phyloP scores from a whole-genome alignment of 2,113 vertebrate species.

The Tupaia chinensis region DNA sequence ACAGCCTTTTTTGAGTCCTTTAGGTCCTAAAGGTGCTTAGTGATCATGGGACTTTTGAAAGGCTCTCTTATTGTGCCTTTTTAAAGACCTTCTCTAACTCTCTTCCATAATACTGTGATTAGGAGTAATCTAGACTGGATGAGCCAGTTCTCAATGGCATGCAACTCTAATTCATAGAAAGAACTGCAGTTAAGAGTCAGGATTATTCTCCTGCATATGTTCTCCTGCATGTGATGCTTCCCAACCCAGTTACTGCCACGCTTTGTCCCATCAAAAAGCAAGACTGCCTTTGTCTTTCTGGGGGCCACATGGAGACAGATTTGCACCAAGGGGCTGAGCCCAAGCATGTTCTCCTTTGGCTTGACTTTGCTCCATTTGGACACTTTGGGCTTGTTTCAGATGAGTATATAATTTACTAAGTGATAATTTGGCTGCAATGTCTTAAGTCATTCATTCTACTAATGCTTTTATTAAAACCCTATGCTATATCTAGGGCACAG shows the following conservation, averaged over 20 bases:
- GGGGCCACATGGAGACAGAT: background rate
- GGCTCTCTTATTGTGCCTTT: background rate
- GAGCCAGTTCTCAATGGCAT: background rate
- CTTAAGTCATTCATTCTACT: conserved; percentile 19
- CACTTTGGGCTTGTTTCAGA: background rate
- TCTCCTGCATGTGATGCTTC: background rate
- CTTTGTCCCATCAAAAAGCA: background rate
- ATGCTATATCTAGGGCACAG: background rate
- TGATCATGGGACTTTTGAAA: background rate
- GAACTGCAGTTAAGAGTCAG: background rate
- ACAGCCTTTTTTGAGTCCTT: background rate
- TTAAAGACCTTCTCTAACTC: background rate
- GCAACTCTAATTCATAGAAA: background rate
- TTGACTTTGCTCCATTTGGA: background rate
- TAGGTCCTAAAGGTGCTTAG: background rate
- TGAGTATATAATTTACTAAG: background rate
- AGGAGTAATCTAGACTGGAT: background rate
- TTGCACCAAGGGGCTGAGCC: background rate
- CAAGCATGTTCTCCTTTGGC: background rate
- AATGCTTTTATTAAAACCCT: conserved; percentile 9
- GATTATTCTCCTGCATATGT: background rate
- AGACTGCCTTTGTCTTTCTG: background rate
- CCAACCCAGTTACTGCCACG: background rate
- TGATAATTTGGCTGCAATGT: background rate
- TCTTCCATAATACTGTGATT: background rate